phyloP scores from a whole-genome alignment of 2,113 vertebrate genomes.

The Stegostoma tigrinum region DNA sequence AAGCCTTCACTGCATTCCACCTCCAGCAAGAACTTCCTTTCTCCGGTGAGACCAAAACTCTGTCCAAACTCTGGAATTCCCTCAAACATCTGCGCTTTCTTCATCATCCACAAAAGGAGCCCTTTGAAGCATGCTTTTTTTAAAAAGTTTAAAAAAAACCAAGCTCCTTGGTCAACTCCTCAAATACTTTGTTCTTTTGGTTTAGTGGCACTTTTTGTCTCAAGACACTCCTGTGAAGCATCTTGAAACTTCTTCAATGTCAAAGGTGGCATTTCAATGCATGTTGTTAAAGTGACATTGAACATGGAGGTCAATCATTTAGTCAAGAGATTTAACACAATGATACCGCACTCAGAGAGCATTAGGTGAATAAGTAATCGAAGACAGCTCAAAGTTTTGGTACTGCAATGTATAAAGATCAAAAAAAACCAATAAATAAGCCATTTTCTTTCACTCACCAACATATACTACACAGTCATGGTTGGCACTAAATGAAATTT shows the following conservation, averaged over 20 bases:
- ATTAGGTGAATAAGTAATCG: not conserved
- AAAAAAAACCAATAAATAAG: no score
- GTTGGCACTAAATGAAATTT: no score
- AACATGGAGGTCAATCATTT: not conserved
- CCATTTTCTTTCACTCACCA: no score
- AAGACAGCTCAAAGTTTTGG: not conserved
- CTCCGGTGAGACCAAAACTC: no score
- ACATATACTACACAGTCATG: not conserved
- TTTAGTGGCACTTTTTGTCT: not conserved
- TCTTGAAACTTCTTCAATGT: not conserved
- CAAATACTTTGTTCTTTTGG: not conserved
- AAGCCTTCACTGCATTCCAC: no score
- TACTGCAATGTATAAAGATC: not conserved
- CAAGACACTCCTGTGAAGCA: not conserved
- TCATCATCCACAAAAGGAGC: not conserved
- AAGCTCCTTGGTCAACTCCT: not conserved
- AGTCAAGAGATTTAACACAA: not conserved
- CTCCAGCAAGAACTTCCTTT: no score
- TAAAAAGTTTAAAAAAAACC: no score
- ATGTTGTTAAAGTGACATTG: not conserved
- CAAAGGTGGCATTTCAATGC: not conserved
- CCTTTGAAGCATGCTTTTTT: not conserved
- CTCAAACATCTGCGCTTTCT: not conserved
- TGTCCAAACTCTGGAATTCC: not conserved
- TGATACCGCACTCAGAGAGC: not conserved